Base-by-base conservation (phyloP, 1,140 invertebrate species). In the Aphelenchoides fujianensis region DNA sequence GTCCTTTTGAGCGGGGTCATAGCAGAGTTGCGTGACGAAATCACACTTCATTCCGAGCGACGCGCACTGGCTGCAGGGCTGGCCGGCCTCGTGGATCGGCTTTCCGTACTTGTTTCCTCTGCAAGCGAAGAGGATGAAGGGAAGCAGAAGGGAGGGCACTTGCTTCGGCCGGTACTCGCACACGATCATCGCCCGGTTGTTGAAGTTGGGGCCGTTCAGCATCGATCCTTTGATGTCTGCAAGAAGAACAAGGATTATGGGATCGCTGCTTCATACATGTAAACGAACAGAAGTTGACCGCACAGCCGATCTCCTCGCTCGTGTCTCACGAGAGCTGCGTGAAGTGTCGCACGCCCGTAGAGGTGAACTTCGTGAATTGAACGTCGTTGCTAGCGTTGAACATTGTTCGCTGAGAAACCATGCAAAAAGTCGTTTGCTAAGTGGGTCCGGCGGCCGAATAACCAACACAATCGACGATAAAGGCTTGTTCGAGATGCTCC, bases 21-120 rank as follows among this genome's bases (percentile, higher is more conserved):
- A 23, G 23, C 41, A 48, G 12, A 48, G 23, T 23, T 48, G 41
- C 12, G 41, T 48, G 41, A 23, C 23, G 12, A 16, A 16, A 23
- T 48, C 41, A 23, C 41, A 48, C 23, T 48, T 23, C n/a, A n/a
- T n/a, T 12, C 23, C 23, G 41, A 16, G 23, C 12, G 12, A 12
- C 23, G 55, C 28, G 34, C 55, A 59, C 7, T 32, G 55, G 34
- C 55, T 59, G 55, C 55, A 59, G 27, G 55, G 5, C 7, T 59
- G 5, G 5, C 55, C 55, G 19, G 55, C 23, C 34, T 59, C 55
- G 19, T 59, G 34, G 19, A 59, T 59, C 19, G 55, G 7, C 23
- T 7, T 59, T 5, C 55, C 55, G 19, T 59, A 59, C 55, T 59
- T 59, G 55, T 59, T 59, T 16, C 5, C 55, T 59, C 55, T 59